Percentiles rank a stretch among this genome's conserved stretches.
phyloP scores from a whole-genome alignment of 2,888 invertebrate genomes.

The Scaptomyza reducta region DNA sequence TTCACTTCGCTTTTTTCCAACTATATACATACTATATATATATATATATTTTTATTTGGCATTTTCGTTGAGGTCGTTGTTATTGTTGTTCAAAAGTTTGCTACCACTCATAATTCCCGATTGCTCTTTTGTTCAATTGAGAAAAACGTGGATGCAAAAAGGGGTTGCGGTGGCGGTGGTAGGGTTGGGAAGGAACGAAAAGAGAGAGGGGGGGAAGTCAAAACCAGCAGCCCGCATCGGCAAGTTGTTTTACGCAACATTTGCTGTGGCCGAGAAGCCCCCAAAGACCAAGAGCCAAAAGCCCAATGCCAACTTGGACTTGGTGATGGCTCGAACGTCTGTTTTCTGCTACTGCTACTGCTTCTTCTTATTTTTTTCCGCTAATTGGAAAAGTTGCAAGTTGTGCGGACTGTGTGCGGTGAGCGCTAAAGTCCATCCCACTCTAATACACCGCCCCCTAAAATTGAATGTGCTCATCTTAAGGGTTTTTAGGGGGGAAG shows the following conservation, averaged over 20 bases:
- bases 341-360: slow-evolving; percentile 28
- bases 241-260: slow-evolving; percentile 78
- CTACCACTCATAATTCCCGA: slow-evolving; percentile 75
- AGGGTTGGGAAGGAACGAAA: not conserved
- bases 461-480: slow-evolving; percentile 26
- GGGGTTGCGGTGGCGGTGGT: not conserved
- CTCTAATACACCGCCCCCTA: not conserved
- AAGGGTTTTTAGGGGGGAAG: slow-evolving; percentile 19
- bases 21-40: slow-evolving; percentile 8
- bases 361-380: slow-evolving; percentile 54
- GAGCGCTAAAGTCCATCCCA: not conserved
- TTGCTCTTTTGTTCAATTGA: slow-evolving; percentile 78
- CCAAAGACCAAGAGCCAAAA: slow-evolving; percentile 39
- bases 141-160: slow-evolving; percentile 17
- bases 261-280: slow-evolving; percentile 57
- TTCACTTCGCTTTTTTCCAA: slow-evolving; percentile 50
- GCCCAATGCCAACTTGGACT: slow-evolving; percentile 57
- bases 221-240: slow-evolving; percentile 56
- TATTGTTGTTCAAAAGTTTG: slow-evolving; percentile 73
- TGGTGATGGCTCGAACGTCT: slow-evolving; percentile 32
- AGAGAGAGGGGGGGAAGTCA: not conserved
- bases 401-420: slow-evolving; percentile 52
- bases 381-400: slow-evolving; percentile 82
- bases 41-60: slow-evolving; percentile 28
- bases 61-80: slow-evolving; percentile 41